These are phyloP conservation scores for Petrocephalus microphthalmus DNA, from an alignment of 2,113 vertebrate species.

Conservation along the genomic window DNA sequence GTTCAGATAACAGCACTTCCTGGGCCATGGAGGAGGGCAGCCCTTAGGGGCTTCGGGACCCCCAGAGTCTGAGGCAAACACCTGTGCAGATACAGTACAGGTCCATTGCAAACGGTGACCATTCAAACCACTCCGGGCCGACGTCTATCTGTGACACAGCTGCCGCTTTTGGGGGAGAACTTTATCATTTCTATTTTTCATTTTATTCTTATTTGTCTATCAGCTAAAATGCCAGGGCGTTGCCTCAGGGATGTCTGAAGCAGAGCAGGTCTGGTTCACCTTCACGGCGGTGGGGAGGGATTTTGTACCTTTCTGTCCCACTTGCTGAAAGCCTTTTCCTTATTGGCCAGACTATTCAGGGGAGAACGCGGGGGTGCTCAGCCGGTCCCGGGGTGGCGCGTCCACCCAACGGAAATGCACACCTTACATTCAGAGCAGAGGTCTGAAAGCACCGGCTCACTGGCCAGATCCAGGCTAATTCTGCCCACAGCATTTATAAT, in stretches of 20 bases:
- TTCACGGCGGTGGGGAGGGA: neutral
- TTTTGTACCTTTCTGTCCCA: neutral
- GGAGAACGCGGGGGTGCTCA: neutral
- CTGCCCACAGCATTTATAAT: no score
- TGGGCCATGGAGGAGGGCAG: slow-evolving; percentile 20
- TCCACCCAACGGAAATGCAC: neutral
- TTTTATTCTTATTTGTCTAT: neutral
- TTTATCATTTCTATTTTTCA: neutral
- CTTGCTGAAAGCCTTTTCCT: neutral
- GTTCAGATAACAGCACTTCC: slow-evolving; percentile 40
- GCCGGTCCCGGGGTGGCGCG: neutral
- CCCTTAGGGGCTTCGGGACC: slow-evolving; percentile 38
- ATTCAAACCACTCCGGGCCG: neutral
- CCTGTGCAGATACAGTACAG: neutral
- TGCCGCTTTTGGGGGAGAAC: neutral
- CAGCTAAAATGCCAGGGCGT: neutral
- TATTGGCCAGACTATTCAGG: neutral
- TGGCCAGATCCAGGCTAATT: neutral
- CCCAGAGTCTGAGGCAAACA: slow-evolving; percentile 36
- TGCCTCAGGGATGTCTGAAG: neutral
- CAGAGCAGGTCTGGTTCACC: neutral
- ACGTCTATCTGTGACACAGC: neutral
- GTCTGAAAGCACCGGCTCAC: neutral
- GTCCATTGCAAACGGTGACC: neutral
- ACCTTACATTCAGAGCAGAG: neutral